phyloP scores from a whole-genome alignment of 2,888 invertebrate species.

The Trichogramma evanescens region DNA sequence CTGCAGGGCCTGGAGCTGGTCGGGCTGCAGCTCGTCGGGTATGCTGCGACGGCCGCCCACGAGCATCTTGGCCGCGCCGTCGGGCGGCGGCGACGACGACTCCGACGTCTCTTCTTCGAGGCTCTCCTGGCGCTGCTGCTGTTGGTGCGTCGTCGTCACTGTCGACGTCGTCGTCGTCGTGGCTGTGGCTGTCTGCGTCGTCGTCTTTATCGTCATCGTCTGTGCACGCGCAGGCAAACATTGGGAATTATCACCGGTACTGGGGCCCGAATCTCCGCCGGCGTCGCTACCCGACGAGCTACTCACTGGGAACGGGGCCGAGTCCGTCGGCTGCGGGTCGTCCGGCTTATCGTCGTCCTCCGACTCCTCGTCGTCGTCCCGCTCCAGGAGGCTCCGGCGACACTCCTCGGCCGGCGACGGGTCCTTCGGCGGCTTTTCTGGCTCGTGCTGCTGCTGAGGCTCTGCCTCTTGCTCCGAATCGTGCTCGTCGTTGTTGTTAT shows the following conservation, averaged over 20 bases:
- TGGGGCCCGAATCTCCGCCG: conserved; percentile 57
- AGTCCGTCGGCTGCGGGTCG: conserved; percentile 55
- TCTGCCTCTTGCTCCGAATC: conserved; percentile 20
- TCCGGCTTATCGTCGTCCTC: conserved; percentile 43
- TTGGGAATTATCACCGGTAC: conserved; percentile 58
- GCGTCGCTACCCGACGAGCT: conserved; percentile 65
- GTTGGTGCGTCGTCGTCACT: conserved; percentile 4
- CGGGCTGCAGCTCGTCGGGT: conserved; percentile 82
- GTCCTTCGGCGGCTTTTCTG: conserved; percentile 17
- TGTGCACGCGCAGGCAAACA: conserved; percentile 41
- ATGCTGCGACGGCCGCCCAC: conserved; percentile 76
- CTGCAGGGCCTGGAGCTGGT: conserved; percentile 79
- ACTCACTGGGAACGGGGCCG: conserved; percentile 56
- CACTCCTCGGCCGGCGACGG: conserved; percentile 23
- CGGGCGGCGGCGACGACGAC: conserved; percentile 34
- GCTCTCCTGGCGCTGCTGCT: conserved; percentile 11
- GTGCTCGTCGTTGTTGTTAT: conserved; percentile 19
- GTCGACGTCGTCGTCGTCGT: conserved; percentile 26
- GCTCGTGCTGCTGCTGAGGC: conserved; percentile 28
- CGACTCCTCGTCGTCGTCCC: conserved; percentile 27
- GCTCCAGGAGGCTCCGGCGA: neutral
- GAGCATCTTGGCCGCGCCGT: conserved; percentile 44
- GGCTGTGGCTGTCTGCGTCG: neutral
- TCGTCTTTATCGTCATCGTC: conserved; percentile 24
- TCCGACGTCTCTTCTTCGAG: conserved; percentile 24